Evolutionary conservation across 2,888 invertebrate genomes (phyloP).

Genomic region (Acleris laterana): DNA sequence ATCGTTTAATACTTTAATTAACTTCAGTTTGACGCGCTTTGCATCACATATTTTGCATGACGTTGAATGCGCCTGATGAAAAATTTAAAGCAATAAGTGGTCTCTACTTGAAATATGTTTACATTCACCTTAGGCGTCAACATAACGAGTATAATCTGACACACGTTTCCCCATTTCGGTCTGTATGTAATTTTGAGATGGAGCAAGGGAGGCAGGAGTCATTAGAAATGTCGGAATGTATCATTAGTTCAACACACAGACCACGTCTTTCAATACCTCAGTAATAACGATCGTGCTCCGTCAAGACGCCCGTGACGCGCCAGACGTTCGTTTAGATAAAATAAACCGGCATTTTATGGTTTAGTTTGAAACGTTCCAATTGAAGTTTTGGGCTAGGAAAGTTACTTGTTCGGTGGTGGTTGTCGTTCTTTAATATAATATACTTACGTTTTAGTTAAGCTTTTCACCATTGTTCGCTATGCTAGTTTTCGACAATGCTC

Average conservation of each 20-base stretch:
- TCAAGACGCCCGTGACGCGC: conserved; percentile 14
- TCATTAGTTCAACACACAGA: conserved; percentile 33
- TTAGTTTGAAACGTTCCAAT: conserved; percentile 6
- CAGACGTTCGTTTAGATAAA: conserved; percentile 19
- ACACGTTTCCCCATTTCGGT: not conserved
- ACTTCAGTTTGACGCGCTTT: not conserved
- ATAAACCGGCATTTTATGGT: conserved; percentile 12
- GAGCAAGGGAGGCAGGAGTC: conserved; percentile 22
- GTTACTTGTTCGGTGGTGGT: not conserved
- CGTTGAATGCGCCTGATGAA: conserved; percentile 15
- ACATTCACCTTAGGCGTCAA: conserved; percentile 16
- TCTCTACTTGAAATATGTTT: not conserved
- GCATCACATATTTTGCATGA: not conserved
- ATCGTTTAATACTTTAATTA: too few relatives aligned
- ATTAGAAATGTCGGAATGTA: conserved; percentile 29
- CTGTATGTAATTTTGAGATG: not conserved
- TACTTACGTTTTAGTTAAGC: not conserved
- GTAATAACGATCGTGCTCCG: conserved; percentile 33
- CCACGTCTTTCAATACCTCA: conserved; percentile 35
- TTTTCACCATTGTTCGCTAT: not conserved
- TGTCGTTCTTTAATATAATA: too few relatives aligned
- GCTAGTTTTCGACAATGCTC: conserved; percentile 2
- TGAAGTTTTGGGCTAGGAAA: not conserved
- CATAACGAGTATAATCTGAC: not conserved
- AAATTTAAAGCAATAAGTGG: conserved; percentile 15